These are phyloP conservation scores for Girardinus metallicus DNA, from an alignment of 2,797 vertebrate genomes.

Conservation along the genomic window DNA sequence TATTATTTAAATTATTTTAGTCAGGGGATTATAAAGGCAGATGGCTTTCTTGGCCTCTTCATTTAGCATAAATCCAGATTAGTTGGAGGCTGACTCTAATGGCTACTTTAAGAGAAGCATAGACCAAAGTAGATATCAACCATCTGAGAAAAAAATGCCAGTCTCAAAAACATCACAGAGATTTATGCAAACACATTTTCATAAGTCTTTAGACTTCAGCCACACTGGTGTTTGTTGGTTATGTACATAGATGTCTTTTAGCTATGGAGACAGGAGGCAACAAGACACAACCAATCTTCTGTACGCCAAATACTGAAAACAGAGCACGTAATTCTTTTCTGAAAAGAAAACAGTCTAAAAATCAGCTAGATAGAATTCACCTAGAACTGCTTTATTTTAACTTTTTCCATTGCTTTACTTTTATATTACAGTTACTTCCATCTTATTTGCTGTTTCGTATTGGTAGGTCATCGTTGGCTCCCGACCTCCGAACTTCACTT, in stretches of 20 bases:
- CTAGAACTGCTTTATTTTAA: background rate
- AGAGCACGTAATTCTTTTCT: background rate
- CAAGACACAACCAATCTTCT: background rate
- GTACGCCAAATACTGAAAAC: background rate
- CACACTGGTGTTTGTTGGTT: background rate
- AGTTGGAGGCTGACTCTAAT: background rate
- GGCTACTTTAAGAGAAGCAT: background rate
- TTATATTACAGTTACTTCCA: background rate
- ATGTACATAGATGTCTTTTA: background rate
- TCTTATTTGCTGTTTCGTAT: background rate
- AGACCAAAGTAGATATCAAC: background rate
- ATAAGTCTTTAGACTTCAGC: background rate
- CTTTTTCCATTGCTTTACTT: too few species aligned
- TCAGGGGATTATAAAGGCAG: background rate
- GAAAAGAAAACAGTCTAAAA: background rate
- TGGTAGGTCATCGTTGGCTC: background rate
- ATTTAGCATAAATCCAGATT: constrained; percentile 1
- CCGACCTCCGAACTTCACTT: background rate
- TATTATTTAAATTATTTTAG: background rate
- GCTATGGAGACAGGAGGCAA: background rate
- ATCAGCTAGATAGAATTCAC: background rate
- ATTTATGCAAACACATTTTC: background rate
- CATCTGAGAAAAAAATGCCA: background rate
- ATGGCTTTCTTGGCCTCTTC: background rate
- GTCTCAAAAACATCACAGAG: background rate